Base-by-base conservation (phyloP, 2,888 invertebrate species). In the Habroteleia sp. region DNA sequence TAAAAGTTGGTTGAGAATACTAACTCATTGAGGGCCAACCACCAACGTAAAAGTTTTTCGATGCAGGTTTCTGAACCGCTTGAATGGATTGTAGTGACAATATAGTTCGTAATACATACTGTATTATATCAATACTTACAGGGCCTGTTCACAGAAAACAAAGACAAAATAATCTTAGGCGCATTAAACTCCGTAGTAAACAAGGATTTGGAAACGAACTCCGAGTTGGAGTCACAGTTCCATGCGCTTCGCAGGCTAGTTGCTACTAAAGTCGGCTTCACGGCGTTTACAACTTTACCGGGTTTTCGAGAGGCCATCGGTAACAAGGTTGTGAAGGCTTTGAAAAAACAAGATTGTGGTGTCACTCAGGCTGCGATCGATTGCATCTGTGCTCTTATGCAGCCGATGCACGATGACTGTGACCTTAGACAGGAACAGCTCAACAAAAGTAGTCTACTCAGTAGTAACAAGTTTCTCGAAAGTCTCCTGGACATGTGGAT, bases 241-340 rank as follows among this genome's bases (percentile, higher is more conserved):
- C 98, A 98, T 86, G 97, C 97, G 5, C 88, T 99, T 50, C 91
- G 98, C 17, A 90, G 99, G 79, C 90, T 99, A 7, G 95, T 99
- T 62, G 99, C 99, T 0, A 98, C 97, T 81, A 99, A 99, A 92
- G 96, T 97, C 39, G 99, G 99, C 1, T 99, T 98, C 89, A 95
- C 96, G 23, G 96, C 98, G 1, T 98, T 99, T 88, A 98, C 97
- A 5, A 93, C 94, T 76, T 90, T 97, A 74, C 92, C 94, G 44
- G 96, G 96, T 74, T 97, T 99, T 90, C 93, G 99, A 52, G 99
- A 99, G 90, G 95, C 96, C 84, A 93, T 99, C 74, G 99, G 99
- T 41, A 90, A 93, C 54, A 96, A 97, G 87, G 97, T 99, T 2
- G 96, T 98, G 33, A 93, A 93, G 72, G 97, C 98, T 0, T 89